Evolutionary conservation across 1,140 invertebrate genomes (phyloP).

Genomic region (Orchesella cincta): DNA sequence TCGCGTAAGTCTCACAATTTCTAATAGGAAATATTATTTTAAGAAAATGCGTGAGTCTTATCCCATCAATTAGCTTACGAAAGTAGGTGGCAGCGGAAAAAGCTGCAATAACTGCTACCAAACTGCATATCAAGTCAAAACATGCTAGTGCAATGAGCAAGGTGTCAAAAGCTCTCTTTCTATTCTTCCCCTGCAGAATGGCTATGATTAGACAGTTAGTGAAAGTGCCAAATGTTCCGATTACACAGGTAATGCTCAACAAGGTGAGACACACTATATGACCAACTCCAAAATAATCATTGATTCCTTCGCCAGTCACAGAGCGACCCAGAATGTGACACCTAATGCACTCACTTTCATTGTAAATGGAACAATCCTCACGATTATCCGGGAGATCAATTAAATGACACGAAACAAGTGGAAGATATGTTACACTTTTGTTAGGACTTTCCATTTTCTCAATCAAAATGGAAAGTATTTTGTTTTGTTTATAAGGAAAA

Average conservation of each 20-base stretch:
- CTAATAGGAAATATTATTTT: no score
- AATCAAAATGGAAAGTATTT: no score
- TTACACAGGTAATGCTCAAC: neutral
- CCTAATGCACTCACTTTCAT: neutral
- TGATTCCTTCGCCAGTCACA: neutral
- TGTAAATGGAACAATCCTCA: neutral
- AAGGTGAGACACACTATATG: neutral
- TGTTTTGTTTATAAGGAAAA: no score
- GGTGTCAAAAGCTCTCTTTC: conserved; percentile 1
- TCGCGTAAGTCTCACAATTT: no score
- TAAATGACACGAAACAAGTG: conserved; percentile 12
- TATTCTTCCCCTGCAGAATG: conserved; percentile 2
- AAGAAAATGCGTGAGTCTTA: no score
- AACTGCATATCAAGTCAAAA: conserved; percentile 17
- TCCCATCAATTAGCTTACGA: no score
- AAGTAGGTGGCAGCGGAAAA: neutral
- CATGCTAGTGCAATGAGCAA: neutral
- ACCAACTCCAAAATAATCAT: neutral
- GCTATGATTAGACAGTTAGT: conserved; percentile 13
- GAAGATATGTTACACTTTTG: no score
- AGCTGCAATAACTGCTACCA: neutral
- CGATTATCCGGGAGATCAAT: neutral
- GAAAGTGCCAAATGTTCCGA: conserved; percentile 6
- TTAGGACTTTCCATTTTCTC: neutral
- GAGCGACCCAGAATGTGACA: neutral